phyloP scores from a whole-genome alignment of 2,888 invertebrate species.

The Luperina nickerlii region DNA sequence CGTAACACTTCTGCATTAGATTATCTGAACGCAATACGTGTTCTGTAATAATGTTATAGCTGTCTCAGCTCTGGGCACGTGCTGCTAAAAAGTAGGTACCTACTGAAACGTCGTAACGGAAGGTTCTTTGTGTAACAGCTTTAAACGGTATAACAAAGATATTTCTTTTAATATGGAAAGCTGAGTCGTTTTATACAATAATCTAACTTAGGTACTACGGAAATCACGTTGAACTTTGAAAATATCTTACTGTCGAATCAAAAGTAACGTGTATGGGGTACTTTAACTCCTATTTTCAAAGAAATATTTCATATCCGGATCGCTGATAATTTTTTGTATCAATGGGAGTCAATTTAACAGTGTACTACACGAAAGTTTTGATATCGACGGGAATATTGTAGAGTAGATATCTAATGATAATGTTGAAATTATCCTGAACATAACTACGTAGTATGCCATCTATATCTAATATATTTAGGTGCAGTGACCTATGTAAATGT shows the following conservation, averaged over 20 bases:
- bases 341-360: neutral
- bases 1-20: slow-evolving; percentile 86
- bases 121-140: slow-evolving; percentile 17
- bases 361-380: neutral
- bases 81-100: slow-evolving; percentile 74
- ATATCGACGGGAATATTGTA: neutral
- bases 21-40: slow-evolving; percentile 87
- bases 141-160: neutral
- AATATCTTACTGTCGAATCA: neutral
- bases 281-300: slow-evolving; percentile 6
- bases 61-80: slow-evolving; percentile 67
- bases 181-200: slow-evolving; percentile 3
- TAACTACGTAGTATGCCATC: neutral
- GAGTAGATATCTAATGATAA: neutral
- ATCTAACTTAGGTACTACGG: slow-evolving; percentile 6
- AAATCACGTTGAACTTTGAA: slow-evolving; percentile 2
- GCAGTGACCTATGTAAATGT: slow-evolving; percentile 85
- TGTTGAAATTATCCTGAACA: neutral
- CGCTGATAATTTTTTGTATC: neutral
- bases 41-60: slow-evolving; percentile 87
- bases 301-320: slow-evolving; percentile 2
- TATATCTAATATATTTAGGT: slow-evolving; percentile 55
- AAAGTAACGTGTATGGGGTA: neutral
- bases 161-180: neutral
- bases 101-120: slow-evolving; percentile 76